Evolutionary conservation across 35 echinoderm and acorn worm species (phyloP).

Genomic region (Apostichopus californicus): DNA sequence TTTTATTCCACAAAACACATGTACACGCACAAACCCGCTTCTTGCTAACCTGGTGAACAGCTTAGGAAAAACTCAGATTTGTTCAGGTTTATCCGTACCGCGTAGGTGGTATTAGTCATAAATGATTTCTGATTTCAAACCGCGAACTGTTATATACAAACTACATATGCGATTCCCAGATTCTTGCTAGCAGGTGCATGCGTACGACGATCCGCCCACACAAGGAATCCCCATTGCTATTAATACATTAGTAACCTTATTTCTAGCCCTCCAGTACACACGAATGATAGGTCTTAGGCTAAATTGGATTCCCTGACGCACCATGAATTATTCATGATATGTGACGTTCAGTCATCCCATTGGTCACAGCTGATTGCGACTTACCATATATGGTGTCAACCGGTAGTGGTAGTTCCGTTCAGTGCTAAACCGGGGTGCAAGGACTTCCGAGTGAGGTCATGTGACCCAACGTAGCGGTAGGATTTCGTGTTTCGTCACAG

Average conservation of each 20-base stretch:
- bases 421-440: not conserved
- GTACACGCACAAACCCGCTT: too few relatives aligned
- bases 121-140: slow-evolving; percentile 6
- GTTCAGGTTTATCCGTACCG: not conserved
- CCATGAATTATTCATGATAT: slow-evolving; percentile 21
- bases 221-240: slow-evolving; percentile 50
- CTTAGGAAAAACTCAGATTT: not conserved
- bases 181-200: not conserved
- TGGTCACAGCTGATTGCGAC: slow-evolving; percentile 16
- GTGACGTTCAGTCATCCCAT: slow-evolving; percentile 40
- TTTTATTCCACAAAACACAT: slow-evolving; percentile 15
- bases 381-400: slow-evolving; percentile 45
- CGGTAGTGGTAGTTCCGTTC: slow-evolving; percentile 52
- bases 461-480: slow-evolving; percentile 23
- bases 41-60: not conserved
- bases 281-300: not conserved
- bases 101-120: slow-evolving; percentile 64
- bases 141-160: slow-evolving; percentile 49
- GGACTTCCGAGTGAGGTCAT: slow-evolving; percentile 42
- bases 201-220: slow-evolving; percentile 5
- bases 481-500: slow-evolving; percentile 12
- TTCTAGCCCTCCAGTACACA: not conserved
- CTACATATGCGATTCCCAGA: not conserved
- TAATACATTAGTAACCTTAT: slow-evolving; percentile 8
- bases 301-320: not conserved